phyloP scores from a whole-genome alignment of 1,140 invertebrate species.

The Papilio xuthus region DNA sequence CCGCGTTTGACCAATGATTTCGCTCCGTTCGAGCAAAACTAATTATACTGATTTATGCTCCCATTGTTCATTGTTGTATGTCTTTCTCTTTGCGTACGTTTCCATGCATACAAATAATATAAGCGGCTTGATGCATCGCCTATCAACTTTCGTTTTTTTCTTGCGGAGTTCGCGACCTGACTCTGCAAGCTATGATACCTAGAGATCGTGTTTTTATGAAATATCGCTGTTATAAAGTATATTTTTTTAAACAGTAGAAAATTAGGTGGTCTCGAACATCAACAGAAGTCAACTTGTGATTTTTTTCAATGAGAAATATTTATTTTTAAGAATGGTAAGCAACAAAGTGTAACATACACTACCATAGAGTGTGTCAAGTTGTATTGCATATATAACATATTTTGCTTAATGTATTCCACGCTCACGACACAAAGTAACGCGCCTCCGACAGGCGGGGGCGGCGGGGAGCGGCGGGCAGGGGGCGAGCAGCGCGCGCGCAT shows the following conservation, averaged over 20 bases:
- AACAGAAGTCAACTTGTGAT: no score
- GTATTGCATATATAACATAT: slow-evolving; percentile 66
- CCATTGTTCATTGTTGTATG: slow-evolving; percentile 82
- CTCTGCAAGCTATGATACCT: slow-evolving; percentile 11
- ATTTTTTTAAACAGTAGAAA: no score
- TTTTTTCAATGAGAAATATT: neutral
- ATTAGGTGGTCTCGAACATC: no score
- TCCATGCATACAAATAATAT: slow-evolving; percentile 52
- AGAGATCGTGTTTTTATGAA: neutral
- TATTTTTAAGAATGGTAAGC: neutral
- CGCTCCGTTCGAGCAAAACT: slow-evolving; percentile 78
- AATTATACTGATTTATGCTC: slow-evolving; percentile 83
- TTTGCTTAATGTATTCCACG: slow-evolving; percentile 67
- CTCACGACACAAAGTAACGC: slow-evolving; percentile 67
- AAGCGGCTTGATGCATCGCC: slow-evolving; percentile 66
- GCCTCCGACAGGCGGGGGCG: slow-evolving; percentile 38
- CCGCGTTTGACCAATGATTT: slow-evolving; percentile 81
- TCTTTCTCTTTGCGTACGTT: slow-evolving; percentile 68
- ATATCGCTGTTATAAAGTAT: neutral
- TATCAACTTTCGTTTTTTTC: slow-evolving; percentile 66
- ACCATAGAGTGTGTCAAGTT: slow-evolving; percentile 48
- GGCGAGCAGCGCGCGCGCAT: slow-evolving; percentile 36
- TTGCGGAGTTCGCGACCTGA: slow-evolving; percentile 42
- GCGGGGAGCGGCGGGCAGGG: slow-evolving; percentile 49
- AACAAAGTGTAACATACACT: slow-evolving; percentile 12